Conservation (phyloP, 2,888 invertebrate species). For the Macrosoma leucophasiata region DNA sequence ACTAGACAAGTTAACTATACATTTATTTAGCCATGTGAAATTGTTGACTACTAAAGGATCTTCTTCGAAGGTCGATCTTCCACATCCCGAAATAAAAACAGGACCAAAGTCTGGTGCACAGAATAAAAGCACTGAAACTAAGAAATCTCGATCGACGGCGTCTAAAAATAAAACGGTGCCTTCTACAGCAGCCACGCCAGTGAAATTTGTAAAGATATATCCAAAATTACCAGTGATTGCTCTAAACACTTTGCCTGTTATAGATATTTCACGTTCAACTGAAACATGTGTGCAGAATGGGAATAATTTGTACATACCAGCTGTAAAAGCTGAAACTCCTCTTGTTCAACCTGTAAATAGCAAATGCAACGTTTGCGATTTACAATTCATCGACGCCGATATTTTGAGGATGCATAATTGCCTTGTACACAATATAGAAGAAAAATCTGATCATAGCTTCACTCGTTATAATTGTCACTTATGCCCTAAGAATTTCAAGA, state of each 20-base stretch:
- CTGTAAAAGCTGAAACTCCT: constrained; percentile 43
- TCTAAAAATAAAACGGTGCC: constrained; percentile 59
- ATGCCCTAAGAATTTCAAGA: constrained; percentile 87
- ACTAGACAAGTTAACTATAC: constrained; percentile 88
- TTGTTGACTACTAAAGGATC: constrained; percentile 38
- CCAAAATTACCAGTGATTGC: constrained; percentile 63
- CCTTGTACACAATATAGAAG: constrained; percentile 77
- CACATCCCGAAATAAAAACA: constrained; percentile 25
- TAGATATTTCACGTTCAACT: constrained; percentile 41
- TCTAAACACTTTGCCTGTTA: constrained; percentile 48
- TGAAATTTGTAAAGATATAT: constrained; percentile 66
- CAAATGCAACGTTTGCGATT: constrained; percentile 81
- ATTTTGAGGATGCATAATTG: constrained; percentile 85
- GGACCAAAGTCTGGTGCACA: constrained; percentile 32
- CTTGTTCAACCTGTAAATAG: constrained; percentile 41
- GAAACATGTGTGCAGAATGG: constrained; percentile 34
- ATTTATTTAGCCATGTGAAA: constrained; percentile 84
- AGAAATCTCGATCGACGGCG: constrained; percentile 43
- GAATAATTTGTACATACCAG: constrained; percentile 35
- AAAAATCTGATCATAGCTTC: constrained; percentile 43
- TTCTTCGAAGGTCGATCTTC: constrained; percentile 31
- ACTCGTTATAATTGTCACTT: constrained; percentile 82
- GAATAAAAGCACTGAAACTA: constrained; percentile 39
- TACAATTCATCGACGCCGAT: constrained; percentile 81
- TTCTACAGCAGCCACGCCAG: constrained; percentile 38